Percentiles rank a stretch among this genome's conserved stretches.
Conservation (phyloP, 2,888 invertebrate genomes). For the Carabus problematicus region DNA sequence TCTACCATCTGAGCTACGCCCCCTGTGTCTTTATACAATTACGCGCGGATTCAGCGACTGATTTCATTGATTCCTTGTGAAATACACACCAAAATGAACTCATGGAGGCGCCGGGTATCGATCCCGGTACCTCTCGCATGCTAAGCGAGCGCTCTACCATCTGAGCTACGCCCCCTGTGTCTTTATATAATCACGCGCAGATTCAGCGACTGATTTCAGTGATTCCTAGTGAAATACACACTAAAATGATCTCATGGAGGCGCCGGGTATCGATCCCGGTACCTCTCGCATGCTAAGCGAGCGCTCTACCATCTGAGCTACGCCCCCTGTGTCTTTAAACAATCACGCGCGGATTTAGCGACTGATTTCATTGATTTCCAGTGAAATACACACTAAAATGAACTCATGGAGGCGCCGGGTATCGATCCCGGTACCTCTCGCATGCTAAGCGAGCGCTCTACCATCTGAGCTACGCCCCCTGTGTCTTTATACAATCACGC, state of each 20-base stretch:
- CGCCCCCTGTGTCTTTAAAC: slow-evolving; percentile 49
- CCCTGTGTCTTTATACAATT: too few relatives aligned
- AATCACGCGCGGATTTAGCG: too few relatives aligned
- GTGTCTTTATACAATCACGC: too few relatives aligned
- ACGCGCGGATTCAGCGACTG: too few relatives aligned
- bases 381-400: too few relatives aligned
- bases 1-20: slow-evolving; percentile 65
- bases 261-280: slow-evolving; percentile 64
- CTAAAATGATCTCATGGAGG: slow-evolving; percentile 54
- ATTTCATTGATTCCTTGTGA: too few relatives aligned
- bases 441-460: slow-evolving; percentile 67
- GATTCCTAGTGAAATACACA: too few relatives aligned
- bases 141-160: slow-evolving; percentile 66
- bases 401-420: slow-evolving; percentile 56
- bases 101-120: slow-evolving; percentile 62
- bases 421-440: slow-evolving; percentile 67
- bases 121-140: slow-evolving; percentile 67
- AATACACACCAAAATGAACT: too few relatives aligned
- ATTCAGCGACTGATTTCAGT: too few relatives aligned
- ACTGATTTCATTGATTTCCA: too few relatives aligned
- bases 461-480: slow-evolving; percentile 63
- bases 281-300: slow-evolving; percentile 67
- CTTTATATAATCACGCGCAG: too few relatives aligned
- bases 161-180: slow-evolving; percentile 65
- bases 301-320: slow-evolving; percentile 66